A percentile compares a stretch with the other conserved stretches of the same genome.
Evolutionary conservation across 2,113 vertebrate species (phyloP).

Genomic region (Oreocharis arfaki): DNA sequence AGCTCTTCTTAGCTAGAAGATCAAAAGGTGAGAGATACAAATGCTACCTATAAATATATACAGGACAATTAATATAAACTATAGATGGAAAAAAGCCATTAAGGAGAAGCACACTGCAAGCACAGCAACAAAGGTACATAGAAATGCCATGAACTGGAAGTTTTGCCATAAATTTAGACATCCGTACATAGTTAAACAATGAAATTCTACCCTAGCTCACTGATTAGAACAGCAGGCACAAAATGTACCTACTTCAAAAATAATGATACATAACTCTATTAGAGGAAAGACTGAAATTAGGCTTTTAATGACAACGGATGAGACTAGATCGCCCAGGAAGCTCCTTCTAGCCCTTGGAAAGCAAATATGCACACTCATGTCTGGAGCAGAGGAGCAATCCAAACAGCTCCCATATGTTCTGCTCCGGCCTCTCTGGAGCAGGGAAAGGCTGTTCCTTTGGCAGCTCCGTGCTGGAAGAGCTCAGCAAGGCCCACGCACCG

Average conservation of each 20-base stretch:
- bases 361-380: constrained; percentile 42
- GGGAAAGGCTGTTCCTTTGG: neutral
- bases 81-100: neutral
- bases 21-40: neutral
- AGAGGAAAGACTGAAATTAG: neutral
- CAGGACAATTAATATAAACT: neutral
- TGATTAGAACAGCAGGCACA: neutral
- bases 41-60: neutral
- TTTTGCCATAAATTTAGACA: neutral
- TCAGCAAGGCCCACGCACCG: neutral
- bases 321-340: neutral
- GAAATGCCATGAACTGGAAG: neutral
- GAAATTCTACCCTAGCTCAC: neutral
- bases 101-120: neutral
- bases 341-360: neutral
- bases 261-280: neutral
- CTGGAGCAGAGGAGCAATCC: neutral
- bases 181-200: neutral
- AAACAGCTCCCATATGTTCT: neutral
- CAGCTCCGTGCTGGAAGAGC: neutral
- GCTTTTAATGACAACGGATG: neutral
- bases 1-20: neutral
- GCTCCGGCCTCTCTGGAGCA: neutral
- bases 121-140: neutral
- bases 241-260: neutral